Conservation (phyloP, 1,140 invertebrate species). For the Listronotus oregonensis region DNA sequence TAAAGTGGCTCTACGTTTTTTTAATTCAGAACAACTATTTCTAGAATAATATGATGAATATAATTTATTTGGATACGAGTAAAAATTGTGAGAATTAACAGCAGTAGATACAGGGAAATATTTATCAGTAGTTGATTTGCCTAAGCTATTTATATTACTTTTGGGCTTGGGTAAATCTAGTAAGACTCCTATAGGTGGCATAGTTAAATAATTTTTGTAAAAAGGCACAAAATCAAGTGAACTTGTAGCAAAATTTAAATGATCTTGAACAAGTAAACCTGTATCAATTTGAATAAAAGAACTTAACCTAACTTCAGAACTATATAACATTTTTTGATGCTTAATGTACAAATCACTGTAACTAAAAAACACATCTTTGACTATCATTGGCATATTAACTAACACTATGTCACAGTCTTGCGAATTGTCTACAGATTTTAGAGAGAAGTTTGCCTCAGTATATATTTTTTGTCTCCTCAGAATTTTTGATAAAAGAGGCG, state of each 20-base stretch:
- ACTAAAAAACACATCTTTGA: conserved; percentile 25
- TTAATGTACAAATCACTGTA: conserved; percentile 50
- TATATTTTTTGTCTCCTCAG: conserved; percentile 29
- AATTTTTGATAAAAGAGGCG: conserved; percentile 28
- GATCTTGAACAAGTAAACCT: conserved; percentile 31
- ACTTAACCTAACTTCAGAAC: conserved; percentile 28
- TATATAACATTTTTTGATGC: conserved; percentile 39
- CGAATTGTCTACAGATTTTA: conserved; percentile 9
- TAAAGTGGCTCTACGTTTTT: conserved; percentile 28
- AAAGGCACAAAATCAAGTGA: conserved; percentile 35
- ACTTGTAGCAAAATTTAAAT: conserved; percentile 14
- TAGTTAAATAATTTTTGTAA: conserved; percentile 33
- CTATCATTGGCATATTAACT: conserved; percentile 22
- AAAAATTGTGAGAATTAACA: conserved; percentile 18
- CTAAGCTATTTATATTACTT: conserved; percentile 5
- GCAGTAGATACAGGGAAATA: conserved; percentile 12
- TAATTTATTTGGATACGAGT: conserved; percentile 16
- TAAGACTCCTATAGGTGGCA: conserved; percentile 20
- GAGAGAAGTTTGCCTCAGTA: conserved; percentile 16
- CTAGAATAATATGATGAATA: conserved; percentile 30
- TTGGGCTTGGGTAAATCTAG: conserved; percentile 14
- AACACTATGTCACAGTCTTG: conserved; percentile 16
- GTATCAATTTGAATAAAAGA: conserved; percentile 27
- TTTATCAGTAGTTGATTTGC: background rate
- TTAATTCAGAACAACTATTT: conserved; percentile 9